A percentile compares a stretch with the other conserved stretches of the same genome.
Conservation (phyloP, 2,113 vertebrate species). For the Acanthisitta chloris region DNA sequence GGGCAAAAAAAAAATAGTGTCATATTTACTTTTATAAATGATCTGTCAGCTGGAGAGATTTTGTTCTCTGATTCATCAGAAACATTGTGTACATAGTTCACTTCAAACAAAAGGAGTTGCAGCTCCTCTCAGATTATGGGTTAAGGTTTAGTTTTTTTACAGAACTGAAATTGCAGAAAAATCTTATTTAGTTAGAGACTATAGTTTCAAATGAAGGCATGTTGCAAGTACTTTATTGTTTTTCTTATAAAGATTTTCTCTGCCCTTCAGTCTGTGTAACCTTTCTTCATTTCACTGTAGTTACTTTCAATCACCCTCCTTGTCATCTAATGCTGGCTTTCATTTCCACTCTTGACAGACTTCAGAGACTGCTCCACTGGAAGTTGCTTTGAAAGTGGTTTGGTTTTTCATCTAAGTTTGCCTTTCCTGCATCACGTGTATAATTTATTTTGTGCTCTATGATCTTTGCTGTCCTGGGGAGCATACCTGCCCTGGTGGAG, state of each 20-base stretch:
- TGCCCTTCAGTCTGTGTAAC: neutral
- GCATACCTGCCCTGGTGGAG: neutral
- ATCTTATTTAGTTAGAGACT: neutral
- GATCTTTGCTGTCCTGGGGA: neutral
- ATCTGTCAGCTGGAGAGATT: neutral
- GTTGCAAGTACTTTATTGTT: neutral
- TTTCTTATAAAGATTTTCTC: neutral
- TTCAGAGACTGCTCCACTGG: slow-evolving; percentile 22
- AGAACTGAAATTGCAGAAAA: neutral
- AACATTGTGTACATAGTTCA: neutral
- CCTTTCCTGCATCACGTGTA: neutral
- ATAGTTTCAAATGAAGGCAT: neutral
- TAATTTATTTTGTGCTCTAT: neutral
- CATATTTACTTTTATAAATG: slow-evolving; percentile 9
- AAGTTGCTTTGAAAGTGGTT: slow-evolving; percentile 16
- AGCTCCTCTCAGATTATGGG: neutral
- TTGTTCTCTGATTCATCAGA: neutral
- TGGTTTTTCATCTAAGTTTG: neutral
- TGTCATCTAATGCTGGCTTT: neutral
- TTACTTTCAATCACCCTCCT: neutral
- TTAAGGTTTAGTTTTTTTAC: neutral
- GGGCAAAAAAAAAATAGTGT: neutral
- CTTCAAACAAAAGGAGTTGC: neutral
- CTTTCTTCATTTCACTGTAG: neutral
- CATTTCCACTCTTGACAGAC: slow-evolving; percentile 14